These are phyloP conservation scores for Agonopterix heracliana DNA, from an alignment of 2,888 invertebrate genomes.

Conservation along the genomic window DNA sequence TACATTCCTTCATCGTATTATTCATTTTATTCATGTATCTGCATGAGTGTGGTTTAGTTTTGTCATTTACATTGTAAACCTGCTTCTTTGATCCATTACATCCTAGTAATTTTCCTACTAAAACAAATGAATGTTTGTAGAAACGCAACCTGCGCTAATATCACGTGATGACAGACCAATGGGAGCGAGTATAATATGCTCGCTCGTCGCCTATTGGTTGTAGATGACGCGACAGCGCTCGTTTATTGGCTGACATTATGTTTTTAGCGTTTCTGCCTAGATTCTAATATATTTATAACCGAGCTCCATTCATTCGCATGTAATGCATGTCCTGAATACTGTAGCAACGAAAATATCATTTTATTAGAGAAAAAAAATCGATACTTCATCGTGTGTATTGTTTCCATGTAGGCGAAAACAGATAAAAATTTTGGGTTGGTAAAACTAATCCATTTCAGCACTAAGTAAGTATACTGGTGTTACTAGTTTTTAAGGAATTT, in stretches of 20 bases:
- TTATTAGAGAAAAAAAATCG: conserved; percentile 3
- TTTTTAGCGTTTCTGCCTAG: conserved; percentile 14
- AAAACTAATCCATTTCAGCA: conserved; percentile 14
- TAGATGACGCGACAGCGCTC: conserved; percentile 3
- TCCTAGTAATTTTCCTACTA: conserved; percentile 25
- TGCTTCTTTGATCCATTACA: conserved; percentile 22
- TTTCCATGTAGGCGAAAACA: neutral
- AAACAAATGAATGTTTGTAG: neutral
- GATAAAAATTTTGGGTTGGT: conserved; percentile 32
- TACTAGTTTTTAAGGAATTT: neutral
- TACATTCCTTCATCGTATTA: conserved; percentile 20
- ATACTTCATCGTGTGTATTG: too few species aligned
- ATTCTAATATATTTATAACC: conserved; percentile 6
- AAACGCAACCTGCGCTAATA: neutral
- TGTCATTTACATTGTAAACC: conserved; percentile 19
- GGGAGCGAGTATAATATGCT: neutral
- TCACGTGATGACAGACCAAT: conserved; percentile 9
- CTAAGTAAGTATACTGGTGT: conserved; percentile 2
- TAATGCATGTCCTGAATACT: conserved; percentile 42
- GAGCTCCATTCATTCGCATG: conserved; percentile 30
- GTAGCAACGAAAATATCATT: conserved; percentile 28
- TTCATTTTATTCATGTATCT: conserved; percentile 51
- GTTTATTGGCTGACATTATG: conserved; percentile 4
- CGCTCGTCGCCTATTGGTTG: conserved; percentile 3
- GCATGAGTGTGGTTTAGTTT: conserved; percentile 73